A percentile compares a stretch with the other conserved stretches of the same genome.
These are phyloP conservation scores for Lethenteron reissneri DNA, from an alignment of 2,113 vertebrate genomes.

Conservation along the genomic window DNA sequence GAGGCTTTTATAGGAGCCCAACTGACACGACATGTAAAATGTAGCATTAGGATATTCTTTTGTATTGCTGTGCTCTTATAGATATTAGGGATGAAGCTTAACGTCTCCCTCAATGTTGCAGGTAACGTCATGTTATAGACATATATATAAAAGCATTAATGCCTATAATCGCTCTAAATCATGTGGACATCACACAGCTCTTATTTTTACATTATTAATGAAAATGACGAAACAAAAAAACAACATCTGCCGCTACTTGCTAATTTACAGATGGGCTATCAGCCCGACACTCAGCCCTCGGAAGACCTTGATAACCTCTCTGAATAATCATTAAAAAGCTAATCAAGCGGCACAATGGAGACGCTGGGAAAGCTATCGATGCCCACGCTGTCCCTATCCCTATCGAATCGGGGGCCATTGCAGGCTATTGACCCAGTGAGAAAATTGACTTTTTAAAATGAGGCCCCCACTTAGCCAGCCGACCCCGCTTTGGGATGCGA, in stretches of 20 bases:
- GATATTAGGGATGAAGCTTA: too few species aligned
- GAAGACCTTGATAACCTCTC: not conserved
- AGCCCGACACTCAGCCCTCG: not conserved
- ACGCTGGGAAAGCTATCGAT: constrained; percentile 4
- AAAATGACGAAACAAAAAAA: too few species aligned
- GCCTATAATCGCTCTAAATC: too few species aligned
- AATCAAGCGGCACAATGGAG: constrained; percentile 5
- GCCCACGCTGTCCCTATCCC: not conserved
- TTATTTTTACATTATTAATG: too few species aligned
- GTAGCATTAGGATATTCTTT: too few species aligned
- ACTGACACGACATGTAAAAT: too few species aligned
- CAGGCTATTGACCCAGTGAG: constrained; percentile 4
- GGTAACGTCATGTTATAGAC: too few species aligned
- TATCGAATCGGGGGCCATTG: constrained; percentile 3
- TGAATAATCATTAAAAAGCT: constrained; percentile 5
- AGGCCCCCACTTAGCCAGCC: constrained; percentile 1
- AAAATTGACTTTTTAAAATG: constrained; percentile 6
- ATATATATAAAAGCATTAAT: too few species aligned
- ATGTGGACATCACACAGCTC: too few species aligned
- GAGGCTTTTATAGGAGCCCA: too few species aligned
- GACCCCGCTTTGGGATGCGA: constrained; percentile 3
- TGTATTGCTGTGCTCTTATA: too few species aligned
- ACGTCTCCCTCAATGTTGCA: too few species aligned
- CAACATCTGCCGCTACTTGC: not conserved
- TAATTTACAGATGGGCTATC: constrained; percentile 5